These are phyloP conservation scores for Erpobdella octoculata DNA, from an alignment of 2,888 invertebrate genomes.

Conservation along the genomic window DNA sequence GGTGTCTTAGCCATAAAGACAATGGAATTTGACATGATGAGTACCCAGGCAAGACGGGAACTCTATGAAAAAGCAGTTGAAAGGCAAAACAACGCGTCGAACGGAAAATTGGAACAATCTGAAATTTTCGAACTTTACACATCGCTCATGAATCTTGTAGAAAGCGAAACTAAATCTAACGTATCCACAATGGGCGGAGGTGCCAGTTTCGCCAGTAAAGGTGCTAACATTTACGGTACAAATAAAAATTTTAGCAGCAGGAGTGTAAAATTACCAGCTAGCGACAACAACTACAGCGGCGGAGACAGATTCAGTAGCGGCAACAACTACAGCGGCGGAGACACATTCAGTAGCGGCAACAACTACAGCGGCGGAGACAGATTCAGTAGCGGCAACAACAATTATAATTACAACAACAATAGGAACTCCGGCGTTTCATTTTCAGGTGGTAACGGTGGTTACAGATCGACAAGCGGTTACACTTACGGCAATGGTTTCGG, in stretches of 20 bases:
- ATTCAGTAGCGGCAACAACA: neutral
- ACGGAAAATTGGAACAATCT: neutral
- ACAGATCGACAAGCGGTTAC: no score
- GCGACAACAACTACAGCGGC: no score
- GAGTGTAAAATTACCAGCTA: no score
- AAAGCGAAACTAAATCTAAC: neutral
- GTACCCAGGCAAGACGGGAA: neutral
- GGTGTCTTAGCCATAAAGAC: neutral
- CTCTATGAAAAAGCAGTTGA: neutral
- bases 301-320: constrained; percentile 13
- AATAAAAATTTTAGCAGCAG: no score
- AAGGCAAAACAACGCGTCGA: neutral
- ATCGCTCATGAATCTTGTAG: neutral
- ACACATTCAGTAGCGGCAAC: neutral
- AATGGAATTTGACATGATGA: constrained; percentile 10
- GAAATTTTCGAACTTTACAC: neutral
- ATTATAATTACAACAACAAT: neutral
- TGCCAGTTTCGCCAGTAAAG: no score
- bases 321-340: constrained; percentile 10
- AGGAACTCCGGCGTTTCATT: neutral
- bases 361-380: constrained; percentile 16
- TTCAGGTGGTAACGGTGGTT: no score
- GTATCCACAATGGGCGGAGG: no score
- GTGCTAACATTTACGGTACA: no score
- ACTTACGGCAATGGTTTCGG: no score